Percentiles rank a stretch among this genome's conserved stretches.
phyloP scores from a whole-genome alignment of 2,113 vertebrate species.

The Arothron firmamentum region DNA sequence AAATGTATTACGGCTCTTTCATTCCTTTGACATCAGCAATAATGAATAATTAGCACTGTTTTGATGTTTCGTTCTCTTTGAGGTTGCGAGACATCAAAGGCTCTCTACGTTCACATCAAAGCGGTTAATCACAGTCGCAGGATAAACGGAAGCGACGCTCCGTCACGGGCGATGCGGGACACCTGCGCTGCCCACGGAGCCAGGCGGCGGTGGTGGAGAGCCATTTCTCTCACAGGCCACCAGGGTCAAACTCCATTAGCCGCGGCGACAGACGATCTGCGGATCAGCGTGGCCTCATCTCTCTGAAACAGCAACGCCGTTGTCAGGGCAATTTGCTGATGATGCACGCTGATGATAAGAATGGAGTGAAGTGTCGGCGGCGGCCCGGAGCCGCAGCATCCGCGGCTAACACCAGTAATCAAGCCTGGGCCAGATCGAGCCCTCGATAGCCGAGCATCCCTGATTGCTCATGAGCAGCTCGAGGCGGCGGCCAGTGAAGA shows the following conservation, averaged over 20 bases:
- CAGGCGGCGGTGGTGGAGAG: no score
- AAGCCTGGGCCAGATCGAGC: slow-evolving; percentile 58
- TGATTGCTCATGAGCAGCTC: slow-evolving; percentile 67
- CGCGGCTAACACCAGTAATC: slow-evolving; percentile 62
- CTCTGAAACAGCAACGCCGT: slow-evolving; percentile 47
- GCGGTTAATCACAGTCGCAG: no score
- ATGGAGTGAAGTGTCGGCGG: slow-evolving; percentile 44
- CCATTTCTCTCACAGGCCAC: slow-evolving; percentile 38
- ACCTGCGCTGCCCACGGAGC: no score
- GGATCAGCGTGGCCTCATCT: slow-evolving; percentile 43
- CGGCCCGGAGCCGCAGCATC: slow-evolving; percentile 18
- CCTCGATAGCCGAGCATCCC: slow-evolving; percentile 54
- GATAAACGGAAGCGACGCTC: no score
- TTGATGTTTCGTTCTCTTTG: no score
- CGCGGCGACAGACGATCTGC: slow-evolving; percentile 44
- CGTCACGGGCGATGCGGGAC: no score
- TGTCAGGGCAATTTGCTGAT: slow-evolving; percentile 66
- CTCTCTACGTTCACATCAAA: no score
- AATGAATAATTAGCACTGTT: no score
- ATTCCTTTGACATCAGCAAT: no score
- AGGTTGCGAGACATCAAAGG: no score
- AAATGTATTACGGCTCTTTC: no score
- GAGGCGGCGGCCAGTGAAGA: slow-evolving; percentile 43
- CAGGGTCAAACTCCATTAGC: slow-evolving; percentile 64
- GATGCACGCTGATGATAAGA: slow-evolving; percentile 68